Evolutionary conservation across 1,140 invertebrate genomes (phyloP).

Genomic region (Drosophila athabasca): DNA sequence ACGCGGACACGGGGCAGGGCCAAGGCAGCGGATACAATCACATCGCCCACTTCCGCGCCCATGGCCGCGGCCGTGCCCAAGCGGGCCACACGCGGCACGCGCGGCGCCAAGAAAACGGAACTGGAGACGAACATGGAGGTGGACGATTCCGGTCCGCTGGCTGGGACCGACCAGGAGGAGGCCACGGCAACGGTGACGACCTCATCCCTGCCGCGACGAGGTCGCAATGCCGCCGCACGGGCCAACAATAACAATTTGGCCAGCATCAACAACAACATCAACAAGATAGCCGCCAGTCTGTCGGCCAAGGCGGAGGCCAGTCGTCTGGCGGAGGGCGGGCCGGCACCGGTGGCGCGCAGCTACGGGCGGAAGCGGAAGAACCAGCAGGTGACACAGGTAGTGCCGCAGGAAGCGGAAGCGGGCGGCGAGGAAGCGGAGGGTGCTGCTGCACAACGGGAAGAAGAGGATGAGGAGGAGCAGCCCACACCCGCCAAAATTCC

Average conservation of each 20-base stretch:
- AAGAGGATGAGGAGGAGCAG: constrained; percentile 41
- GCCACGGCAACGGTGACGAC: neutral
- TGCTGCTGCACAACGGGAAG: constrained; percentile 10
- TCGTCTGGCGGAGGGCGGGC: constrained; percentile 44
- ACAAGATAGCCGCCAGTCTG: constrained; percentile 74
- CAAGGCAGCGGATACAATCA: constrained; percentile 38
- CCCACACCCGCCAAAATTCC: constrained; percentile 67
- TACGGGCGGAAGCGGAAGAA: constrained; percentile 80
- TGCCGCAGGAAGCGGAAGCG: constrained; percentile 35
- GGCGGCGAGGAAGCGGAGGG: neutral
- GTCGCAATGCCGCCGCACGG: constrained; percentile 56
- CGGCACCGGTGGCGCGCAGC: constrained; percentile 40
- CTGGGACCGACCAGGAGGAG: constrained; percentile 14
- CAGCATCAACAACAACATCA: constrained; percentile 76
- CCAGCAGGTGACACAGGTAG: constrained; percentile 70
- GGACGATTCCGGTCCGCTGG: constrained; percentile 14
- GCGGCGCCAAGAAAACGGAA: constrained; percentile 36
- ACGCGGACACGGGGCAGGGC: constrained; percentile 48
- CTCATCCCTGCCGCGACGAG: constrained; percentile 45
- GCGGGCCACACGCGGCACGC: constrained; percentile 58
- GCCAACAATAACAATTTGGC: constrained; percentile 65
- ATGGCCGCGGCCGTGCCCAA: constrained; percentile 21
- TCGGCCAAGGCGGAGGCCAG: constrained; percentile 75
- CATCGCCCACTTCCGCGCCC: neutral
- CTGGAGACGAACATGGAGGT: constrained; percentile 37